Evolutionary conservation across 2,797 vertebrate genomes (phyloP).

Genomic region (Euthynnus affinis): DNA sequence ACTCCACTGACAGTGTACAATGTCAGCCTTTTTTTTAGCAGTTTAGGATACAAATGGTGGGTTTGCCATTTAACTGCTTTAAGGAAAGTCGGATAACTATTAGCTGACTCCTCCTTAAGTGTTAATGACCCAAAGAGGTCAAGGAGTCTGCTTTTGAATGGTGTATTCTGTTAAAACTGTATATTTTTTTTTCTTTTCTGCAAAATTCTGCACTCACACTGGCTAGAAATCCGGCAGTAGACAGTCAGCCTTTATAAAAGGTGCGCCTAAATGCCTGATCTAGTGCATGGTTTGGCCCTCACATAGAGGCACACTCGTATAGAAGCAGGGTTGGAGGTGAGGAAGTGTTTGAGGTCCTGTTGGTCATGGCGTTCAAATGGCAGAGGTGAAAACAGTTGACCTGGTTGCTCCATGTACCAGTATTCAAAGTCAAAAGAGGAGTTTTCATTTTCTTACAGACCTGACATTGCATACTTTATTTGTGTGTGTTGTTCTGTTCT

Average conservation of each 20-base stretch:
- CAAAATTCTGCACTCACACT: constrained; percentile 77
- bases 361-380: constrained; percentile 64
- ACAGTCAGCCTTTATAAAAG: constrained; percentile 69
- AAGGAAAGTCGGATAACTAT: constrained; percentile 57
- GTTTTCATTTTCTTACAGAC: constrained; percentile 80
- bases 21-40: constrained; percentile 69
- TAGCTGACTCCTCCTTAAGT: constrained; percentile 64
- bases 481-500: constrained; percentile 83
- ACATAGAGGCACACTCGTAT: constrained; percentile 55
- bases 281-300: constrained; percentile 72
- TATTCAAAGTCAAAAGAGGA: constrained; percentile 87
- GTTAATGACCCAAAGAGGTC: constrained; percentile 75
- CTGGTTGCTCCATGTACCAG: constrained; percentile 82
- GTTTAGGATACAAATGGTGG: constrained; percentile 62
- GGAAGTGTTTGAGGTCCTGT: constrained; percentile 65
- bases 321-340: constrained; percentile 68
- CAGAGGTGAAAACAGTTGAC: constrained; percentile 56
- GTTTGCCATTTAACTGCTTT: constrained; percentile 68
- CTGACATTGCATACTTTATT: constrained; percentile 84
- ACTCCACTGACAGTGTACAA: constrained; percentile 80
- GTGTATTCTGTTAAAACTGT: constrained; percentile 72
- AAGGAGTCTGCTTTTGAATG: constrained; percentile 71
- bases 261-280: constrained; percentile 73
- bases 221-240: constrained; percentile 73
- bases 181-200: constrained; percentile 41